phyloP scores from a whole-genome alignment of 2,888 invertebrate genomes.

The Augiades crinisus region DNA sequence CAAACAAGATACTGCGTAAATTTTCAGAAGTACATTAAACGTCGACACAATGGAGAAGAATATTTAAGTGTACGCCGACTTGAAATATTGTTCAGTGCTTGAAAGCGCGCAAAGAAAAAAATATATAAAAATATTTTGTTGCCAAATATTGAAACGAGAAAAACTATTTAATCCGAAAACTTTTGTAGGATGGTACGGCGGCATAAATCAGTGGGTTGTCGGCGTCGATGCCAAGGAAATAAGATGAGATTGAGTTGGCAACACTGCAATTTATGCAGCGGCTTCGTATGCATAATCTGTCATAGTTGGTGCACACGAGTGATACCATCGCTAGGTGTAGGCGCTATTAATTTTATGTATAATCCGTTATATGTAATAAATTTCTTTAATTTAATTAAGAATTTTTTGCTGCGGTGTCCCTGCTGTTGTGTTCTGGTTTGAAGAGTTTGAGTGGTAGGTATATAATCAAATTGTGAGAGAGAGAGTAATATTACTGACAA shows the following conservation, averaged over 20 bases:
- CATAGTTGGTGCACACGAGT: slow-evolving; percentile 39
- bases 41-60: slow-evolving; percentile 30
- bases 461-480: no score
- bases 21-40: slow-evolving; percentile 27
- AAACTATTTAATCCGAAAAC: slow-evolving; percentile 75
- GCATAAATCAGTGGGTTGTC: slow-evolving; percentile 69
- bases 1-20: slow-evolving; percentile 10
- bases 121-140: slow-evolving; percentile 43
- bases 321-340: slow-evolving; percentile 29
- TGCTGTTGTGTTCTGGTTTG: no score
- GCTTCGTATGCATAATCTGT: slow-evolving; percentile 45
- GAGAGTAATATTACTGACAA: no score
- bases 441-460: no score
- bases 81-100: slow-evolving; percentile 21
- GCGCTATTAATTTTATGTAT: slow-evolving; percentile 34
- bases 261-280: slow-evolving; percentile 48
- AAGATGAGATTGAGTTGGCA: slow-evolving; percentile 78
- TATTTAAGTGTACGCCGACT: slow-evolving; percentile 26
- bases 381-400: slow-evolving; percentile 25
- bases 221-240: slow-evolving; percentile 77
- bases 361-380: slow-evolving; percentile 32
- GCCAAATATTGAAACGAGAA: slow-evolving; percentile 66
- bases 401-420: no score
- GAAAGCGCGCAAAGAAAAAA: slow-evolving; percentile 28
- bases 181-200: slow-evolving; percentile 73